A percentile compares a stretch with the other conserved stretches of the same genome.
Conservation (phyloP, 2,888 invertebrate species). For the Platerodrilus igneus region DNA sequence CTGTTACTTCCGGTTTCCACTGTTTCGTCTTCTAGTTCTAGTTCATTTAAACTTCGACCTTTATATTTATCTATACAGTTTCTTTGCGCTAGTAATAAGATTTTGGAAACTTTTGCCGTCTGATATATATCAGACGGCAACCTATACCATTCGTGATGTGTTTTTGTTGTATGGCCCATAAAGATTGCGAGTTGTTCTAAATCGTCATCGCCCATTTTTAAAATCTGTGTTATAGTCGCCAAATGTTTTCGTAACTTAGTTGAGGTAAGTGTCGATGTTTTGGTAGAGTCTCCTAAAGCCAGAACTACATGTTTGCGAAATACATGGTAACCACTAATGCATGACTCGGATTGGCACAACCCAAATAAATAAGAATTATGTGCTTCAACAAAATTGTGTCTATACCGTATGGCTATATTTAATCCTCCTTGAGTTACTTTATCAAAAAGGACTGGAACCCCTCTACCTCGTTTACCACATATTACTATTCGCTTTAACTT, state of each 20-base stretch:
- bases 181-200: neutral
- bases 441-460: conserved; percentile 13
- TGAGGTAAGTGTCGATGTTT: neutral
- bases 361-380: conserved; percentile 2
- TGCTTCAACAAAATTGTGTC: neutral
- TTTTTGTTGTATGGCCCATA: neutral
- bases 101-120: too few species aligned
- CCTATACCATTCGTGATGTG: too few species aligned
- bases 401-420: neutral
- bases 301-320: conserved; percentile 1
- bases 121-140: too few species aligned
- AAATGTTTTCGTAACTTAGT: neutral
- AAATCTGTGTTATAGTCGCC: conserved; percentile 3
- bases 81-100: too few species aligned
- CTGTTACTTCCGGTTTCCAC: too few species aligned
- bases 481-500: conserved; percentile 11
- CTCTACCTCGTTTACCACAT: conserved; percentile 9
- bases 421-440: conserved; percentile 8
- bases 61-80: too few species aligned
- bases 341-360: neutral
- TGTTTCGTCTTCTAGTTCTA: too few species aligned
- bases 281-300: neutral
- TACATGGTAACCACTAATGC: conserved; percentile 2
- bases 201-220: neutral
- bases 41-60: too few species aligned